Evolutionary conservation across 2,113 vertebrate genomes (phyloP).

Genomic region (Atlantisia rogersi): DNA sequence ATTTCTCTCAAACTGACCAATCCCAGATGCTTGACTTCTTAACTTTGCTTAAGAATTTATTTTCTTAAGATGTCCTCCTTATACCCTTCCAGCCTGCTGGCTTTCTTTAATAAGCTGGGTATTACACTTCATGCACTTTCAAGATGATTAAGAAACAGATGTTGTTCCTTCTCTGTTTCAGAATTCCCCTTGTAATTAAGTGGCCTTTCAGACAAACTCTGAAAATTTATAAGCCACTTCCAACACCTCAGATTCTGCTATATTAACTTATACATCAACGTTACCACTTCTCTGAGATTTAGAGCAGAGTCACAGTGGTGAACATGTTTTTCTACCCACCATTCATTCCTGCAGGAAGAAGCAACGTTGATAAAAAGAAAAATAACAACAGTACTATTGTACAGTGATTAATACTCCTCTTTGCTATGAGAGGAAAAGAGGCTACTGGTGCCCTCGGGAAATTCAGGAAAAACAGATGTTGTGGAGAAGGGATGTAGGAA

Average conservation of each 20-base stretch:
- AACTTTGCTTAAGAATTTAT: not conserved
- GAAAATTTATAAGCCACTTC: not conserved
- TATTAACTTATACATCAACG: not conserved
- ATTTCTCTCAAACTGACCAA: not conserved
- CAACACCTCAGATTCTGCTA: not conserved
- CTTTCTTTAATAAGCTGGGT: not conserved
- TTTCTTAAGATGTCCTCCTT: not conserved
- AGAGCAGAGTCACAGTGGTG: not conserved
- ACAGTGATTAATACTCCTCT: not conserved
- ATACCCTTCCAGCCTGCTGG: not conserved
- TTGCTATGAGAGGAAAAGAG: not conserved
- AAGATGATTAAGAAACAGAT: not conserved
- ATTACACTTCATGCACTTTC: not conserved
- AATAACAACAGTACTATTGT: not conserved
- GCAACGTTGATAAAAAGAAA: not conserved
- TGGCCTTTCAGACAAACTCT: not conserved
- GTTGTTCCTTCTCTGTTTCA: not conserved
- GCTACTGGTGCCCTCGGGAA: not conserved
- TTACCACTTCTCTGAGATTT: not conserved
- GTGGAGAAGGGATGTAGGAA: not conserved
- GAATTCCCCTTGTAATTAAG: not conserved
- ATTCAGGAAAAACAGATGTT: not conserved
- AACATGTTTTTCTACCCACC: not conserved
- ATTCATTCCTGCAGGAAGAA: not conserved
- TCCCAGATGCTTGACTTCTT: not conserved